Conservation (phyloP, 2,888 invertebrate genomes). For the Eudasyphora cyanicolor region DNA sequence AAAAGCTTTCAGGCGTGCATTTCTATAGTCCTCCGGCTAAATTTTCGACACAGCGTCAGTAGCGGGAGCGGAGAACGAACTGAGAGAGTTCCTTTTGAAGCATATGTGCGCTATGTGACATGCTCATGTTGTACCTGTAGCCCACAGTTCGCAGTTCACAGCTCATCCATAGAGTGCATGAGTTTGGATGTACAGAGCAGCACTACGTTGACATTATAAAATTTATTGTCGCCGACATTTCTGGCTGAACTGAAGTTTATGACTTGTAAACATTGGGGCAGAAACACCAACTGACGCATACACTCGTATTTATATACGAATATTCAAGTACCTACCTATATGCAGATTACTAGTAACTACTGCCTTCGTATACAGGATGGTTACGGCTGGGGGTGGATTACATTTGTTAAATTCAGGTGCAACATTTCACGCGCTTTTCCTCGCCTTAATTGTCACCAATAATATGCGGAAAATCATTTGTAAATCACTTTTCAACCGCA, state of each 20-base stretch:
- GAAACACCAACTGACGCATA: too few relatives aligned
- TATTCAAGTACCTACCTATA: too few relatives aligned
- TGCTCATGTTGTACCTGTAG: too few relatives aligned
- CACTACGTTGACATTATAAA: slow-evolving; percentile 58
- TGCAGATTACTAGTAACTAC: neutral
- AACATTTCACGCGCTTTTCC: slow-evolving; percentile 55
- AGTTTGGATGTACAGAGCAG: slow-evolving; percentile 34
- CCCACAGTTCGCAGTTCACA: too few relatives aligned
- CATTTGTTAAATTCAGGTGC: slow-evolving; percentile 48
- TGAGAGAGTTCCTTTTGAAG: neutral
- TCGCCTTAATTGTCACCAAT: slow-evolving; percentile 44
- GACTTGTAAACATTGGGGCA: slow-evolving; percentile 56
- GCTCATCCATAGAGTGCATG: too few relatives aligned
- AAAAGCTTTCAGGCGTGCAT: slow-evolving; percentile 2
- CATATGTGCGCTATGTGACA: slow-evolving; percentile 3
- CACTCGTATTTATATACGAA: neutral
- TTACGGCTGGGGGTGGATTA: neutral
- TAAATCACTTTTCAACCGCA: neutral
- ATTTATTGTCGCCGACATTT: slow-evolving; percentile 61
- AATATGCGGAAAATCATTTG: slow-evolving; percentile 54
- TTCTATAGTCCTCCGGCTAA: neutral
- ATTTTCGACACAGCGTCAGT: neutral
- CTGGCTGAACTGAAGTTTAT: slow-evolving; percentile 53
- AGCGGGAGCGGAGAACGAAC: neutral
- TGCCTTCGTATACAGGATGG: too few relatives aligned